Base-by-base conservation (phyloP, 1,140 invertebrate genomes). In the Propsilocerus akamusi region DNA sequence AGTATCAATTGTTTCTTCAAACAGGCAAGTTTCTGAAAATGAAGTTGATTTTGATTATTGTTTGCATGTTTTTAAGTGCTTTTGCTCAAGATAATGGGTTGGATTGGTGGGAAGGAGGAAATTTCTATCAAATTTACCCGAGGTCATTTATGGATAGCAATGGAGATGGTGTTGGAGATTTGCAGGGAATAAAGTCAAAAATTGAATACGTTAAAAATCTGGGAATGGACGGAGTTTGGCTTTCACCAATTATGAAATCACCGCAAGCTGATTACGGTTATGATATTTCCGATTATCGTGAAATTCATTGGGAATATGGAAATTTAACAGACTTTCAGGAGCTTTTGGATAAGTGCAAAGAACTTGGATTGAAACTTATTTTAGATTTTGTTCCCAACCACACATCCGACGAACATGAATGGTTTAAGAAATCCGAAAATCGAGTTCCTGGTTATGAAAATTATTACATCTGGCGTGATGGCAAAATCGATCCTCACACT, bases 331-430 rank as follows among this genome's bases (percentile, higher is more conserved):
- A 41, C 23, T 41, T 41, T 22, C 3, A 41, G 10, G 34, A 41
- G 17, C 8, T 41, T 5, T 8, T 41, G 1, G 34, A n/a, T 22
- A 17, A 41, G 10, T 41, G 34, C 14, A 17, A 48, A n/a, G 11
- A 23, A 24, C 20, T 53, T 76, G 77, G 61, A 51, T 56, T 76
- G 50, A 68, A 69, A 55, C 5, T 75, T 25, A 68, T 83, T 48
- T 59, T 83, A 51, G 80, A 84, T 60, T 76, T 81, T 51, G 74
- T 81, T 24, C 78, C 80, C 26, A 82, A 83, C 61, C 77, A 81
- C 56, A 70, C 73, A 8, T 79, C 76, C n/a, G 30, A 24, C 54
- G 67, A 77, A 53, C 77, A 79, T 59, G 63, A 68, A 41, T 83
- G 79, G 79, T 83, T 82, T 58, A 50, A 68, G 51, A 65, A 72